These are phyloP conservation scores for Drosophila dunni DNA, from an alignment of 1,140 invertebrate species.

Conservation along the genomic window DNA sequence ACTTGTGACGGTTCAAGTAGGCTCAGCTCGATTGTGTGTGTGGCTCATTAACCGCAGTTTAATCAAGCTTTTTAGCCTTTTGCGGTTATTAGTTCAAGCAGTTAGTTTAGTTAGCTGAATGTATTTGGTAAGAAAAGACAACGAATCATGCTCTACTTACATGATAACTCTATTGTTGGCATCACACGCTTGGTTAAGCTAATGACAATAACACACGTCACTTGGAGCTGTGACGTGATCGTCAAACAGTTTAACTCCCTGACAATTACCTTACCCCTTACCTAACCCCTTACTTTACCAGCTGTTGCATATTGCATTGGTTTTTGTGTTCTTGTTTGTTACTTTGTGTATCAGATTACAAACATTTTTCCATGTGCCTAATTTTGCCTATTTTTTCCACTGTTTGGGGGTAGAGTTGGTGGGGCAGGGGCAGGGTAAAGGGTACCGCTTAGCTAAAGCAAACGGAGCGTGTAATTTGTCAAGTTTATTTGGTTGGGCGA, in stretches of 20 bases:
- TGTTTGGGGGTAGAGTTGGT: slow-evolving; percentile 3
- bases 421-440: neutral
- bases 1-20: neutral
- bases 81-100: slow-evolving; percentile 78
- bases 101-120: slow-evolving; percentile 36
- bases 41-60: slow-evolving; percentile 80
- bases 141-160: slow-evolving; percentile 28
- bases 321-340: slow-evolving; percentile 17
- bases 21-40: slow-evolving; percentile 20
- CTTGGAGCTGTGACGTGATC: slow-evolving; percentile 26
- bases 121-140: slow-evolving; percentile 31
- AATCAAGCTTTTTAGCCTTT: slow-evolving; percentile 73
- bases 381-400: slow-evolving; percentile 29
- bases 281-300: slow-evolving; percentile 11
- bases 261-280: slow-evolving; percentile 13
- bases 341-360: slow-evolving; percentile 49
- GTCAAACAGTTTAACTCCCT: slow-evolving; percentile 12
- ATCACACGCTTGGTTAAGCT: slow-evolving; percentile 62
- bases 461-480: slow-evolving; percentile 78
- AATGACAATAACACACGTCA: slow-evolving; percentile 27
- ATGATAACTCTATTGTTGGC: slow-evolving; percentile 24
- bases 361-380: slow-evolving; percentile 43
- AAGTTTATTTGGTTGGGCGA: slow-evolving; percentile 80
- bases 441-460: slow-evolving; percentile 18
- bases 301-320: slow-evolving; percentile 39